A percentile compares a stretch with the other conserved stretches of the same genome.
Conservation (phyloP, 2,888 invertebrate genomes). For the Labia minor region DNA sequence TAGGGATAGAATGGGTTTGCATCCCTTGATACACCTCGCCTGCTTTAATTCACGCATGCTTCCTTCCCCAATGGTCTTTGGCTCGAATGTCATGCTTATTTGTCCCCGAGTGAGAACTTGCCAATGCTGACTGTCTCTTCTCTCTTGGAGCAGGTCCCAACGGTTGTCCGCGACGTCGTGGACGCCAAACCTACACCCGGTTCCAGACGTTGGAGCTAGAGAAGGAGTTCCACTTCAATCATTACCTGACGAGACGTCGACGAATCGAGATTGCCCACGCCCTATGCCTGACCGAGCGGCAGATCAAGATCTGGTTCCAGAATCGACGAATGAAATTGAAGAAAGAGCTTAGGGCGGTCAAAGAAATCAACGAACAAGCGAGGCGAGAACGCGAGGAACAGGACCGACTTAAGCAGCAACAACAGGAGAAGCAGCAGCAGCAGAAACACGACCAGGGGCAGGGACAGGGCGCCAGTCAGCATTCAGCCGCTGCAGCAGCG, state of each 20-base stretch:
- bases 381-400: constrained; percentile 82
- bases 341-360: constrained; percentile 87
- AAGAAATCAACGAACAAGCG: constrained; percentile 90
- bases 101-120: background rate
- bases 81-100: background rate
- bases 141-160: constrained; percentile 66
- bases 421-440: constrained; percentile 63
- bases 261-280: constrained; percentile 96
- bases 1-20: no score
- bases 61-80: no score
- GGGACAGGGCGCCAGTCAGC: constrained; percentile 27
- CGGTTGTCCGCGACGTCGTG: constrained; percentile 85
- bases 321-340: constrained; percentile 94
- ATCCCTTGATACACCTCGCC: no score
- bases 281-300: constrained; percentile 87
- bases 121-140: constrained; percentile 20
- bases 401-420: constrained; percentile 82
- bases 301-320: constrained; percentile 96
- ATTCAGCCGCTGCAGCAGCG: constrained; percentile 17
- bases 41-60: no score
- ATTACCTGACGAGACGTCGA: constrained; percentile 89
- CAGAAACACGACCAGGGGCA: constrained; percentile 29
- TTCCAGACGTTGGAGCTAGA: constrained; percentile 97
- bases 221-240: constrained; percentile 97
- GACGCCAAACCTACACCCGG: constrained; percentile 94